Conservation (phyloP, 2,888 invertebrate species). For the Cephonodes hylas region DNA sequence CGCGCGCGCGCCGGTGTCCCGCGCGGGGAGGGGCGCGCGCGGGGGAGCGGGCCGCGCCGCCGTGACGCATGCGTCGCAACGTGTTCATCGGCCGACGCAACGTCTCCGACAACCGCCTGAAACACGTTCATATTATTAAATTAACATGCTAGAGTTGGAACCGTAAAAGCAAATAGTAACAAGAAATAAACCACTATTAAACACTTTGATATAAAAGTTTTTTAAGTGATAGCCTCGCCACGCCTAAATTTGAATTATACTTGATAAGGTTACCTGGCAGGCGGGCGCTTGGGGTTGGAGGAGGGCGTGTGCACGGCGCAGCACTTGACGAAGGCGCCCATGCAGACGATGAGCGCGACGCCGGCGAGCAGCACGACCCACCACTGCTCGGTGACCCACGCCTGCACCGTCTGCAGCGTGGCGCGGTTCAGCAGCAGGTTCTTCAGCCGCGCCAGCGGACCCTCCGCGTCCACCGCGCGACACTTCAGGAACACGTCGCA, state of each 20-base stretch:
- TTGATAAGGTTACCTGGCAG: constrained; percentile 83
- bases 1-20: constrained; percentile 42
- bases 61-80: constrained; percentile 87
- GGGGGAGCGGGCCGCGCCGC: constrained; percentile 30
- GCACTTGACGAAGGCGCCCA: constrained; percentile 99
- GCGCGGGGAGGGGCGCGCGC: constrained; percentile 27
- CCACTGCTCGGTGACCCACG: constrained; percentile 98
- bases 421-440: constrained; percentile 96
- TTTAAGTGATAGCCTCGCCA: no score
- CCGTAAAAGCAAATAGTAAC: no score
- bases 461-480: constrained; percentile 98
- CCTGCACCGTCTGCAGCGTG: constrained; percentile 92
- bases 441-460: constrained; percentile 97
- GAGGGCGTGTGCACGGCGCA: constrained; percentile 99
- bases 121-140: no score
- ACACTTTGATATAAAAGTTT: no score
- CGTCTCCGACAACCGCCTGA: constrained; percentile 92
- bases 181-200: no score
- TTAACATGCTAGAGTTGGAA: no score
- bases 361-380: constrained; percentile 96
- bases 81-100: constrained; percentile 95
- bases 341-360: constrained; percentile 94
- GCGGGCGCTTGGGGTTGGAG: constrained; percentile 98
- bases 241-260: background rate
- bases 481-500: constrained; percentile 99